Conservation (phyloP, 2,113 vertebrate species). For the Ploceus nigricollis region DNA sequence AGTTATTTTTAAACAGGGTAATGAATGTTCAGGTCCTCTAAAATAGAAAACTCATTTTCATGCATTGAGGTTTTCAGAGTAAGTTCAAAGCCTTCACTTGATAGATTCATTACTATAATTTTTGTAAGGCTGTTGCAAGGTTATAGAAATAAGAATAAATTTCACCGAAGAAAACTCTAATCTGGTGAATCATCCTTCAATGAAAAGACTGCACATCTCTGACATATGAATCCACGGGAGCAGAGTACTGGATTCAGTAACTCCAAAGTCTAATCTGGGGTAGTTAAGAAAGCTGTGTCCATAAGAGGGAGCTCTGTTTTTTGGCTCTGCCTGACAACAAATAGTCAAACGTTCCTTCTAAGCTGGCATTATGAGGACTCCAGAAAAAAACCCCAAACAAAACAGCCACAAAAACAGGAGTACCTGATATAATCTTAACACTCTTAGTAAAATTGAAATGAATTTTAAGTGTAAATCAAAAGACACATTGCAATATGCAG, state of each 20-base stretch:
- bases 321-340: background rate
- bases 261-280: background rate
- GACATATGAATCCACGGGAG: background rate
- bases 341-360: background rate
- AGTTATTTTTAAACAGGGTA: background rate
- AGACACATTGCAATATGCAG: background rate
- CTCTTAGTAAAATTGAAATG: background rate
- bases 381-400: background rate
- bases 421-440: background rate
- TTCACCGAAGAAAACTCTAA: background rate
- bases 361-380: background rate
- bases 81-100: background rate
- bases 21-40: background rate
- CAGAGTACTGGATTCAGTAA: background rate
- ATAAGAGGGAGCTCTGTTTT: background rate
- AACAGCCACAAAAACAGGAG: background rate
- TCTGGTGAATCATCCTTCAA: background rate
- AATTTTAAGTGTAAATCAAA: background rate
- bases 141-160: background rate
- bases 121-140: background rate
- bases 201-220: background rate
- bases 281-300: background rate
- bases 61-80: background rate
- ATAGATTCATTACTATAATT: background rate
- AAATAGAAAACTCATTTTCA: background rate